Evolutionary conservation across 2,113 vertebrate genomes (phyloP), one percentile per base, ranked within the genome.

Genomic region (Tachycineta bicolor): DNA sequence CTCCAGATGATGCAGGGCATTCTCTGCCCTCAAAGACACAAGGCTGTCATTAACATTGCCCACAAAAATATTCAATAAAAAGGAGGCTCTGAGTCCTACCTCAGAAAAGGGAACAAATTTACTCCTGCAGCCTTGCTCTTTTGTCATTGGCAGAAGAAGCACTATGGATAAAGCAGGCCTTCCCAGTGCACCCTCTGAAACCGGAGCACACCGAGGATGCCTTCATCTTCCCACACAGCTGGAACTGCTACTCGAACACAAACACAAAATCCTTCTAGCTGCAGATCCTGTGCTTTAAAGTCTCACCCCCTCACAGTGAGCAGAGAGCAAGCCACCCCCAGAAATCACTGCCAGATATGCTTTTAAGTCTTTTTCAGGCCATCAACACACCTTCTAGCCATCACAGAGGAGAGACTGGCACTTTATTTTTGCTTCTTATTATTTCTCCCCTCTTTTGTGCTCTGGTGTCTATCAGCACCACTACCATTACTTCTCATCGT

Each of bases 401-500:
- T n/a, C 18, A 4, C 0, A 44, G 41, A 85, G 59, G 39, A 90
- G 63, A 79, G 89, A 37, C 21, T 31, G 14, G 33, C 7, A 37
- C 44, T 14, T 52, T 63, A 14, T 14, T 84, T 76, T 74, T 11
- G 2, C 20, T 63, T 15, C 39, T 77, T 11, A 11, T 69, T 41
- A 14, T 23, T 89, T 82, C 33, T 8, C 26, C 14, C 13, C 62
- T 76, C 33, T 52, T 47, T 44, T 28, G 49, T 53, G 21, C 39
- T 49, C 78, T 60, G 55, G n/a, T 67, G 37, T 60, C 3, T 6
- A 2, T 37, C 33, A 62, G 64, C 47, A 58, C 31, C 74, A 14
- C 43, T 0, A 2, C 21, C 0, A 1, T 12, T 56, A 5, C 22
- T 49, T 81, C 47, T 70, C 15, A 0, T 69, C 41, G 1, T 29